These are phyloP conservation scores for Sebastes matsubarae DNA, from an alignment of 2,797 vertebrate species.

Conservation along the genomic window DNA sequence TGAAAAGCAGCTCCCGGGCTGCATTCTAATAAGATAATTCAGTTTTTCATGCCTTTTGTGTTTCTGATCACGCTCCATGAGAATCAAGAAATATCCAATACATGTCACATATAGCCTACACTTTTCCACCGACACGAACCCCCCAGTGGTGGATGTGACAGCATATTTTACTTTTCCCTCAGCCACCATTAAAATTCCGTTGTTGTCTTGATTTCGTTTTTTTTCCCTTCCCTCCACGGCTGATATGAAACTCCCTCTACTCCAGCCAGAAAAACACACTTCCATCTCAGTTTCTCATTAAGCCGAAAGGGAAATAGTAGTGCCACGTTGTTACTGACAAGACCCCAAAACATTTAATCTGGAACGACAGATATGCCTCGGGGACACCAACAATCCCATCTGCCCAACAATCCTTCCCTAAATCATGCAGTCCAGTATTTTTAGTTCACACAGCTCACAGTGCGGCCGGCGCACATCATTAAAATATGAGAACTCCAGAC, in stretches of 20 bases:
- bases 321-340: constrained; percentile 25
- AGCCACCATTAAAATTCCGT: constrained; percentile 26
- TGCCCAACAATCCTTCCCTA: constrained; percentile 11
- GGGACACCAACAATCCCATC: constrained; percentile 27
- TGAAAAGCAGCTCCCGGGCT: constrained; percentile 20
- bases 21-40: constrained; percentile 19
- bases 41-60: constrained; percentile 13
- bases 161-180: constrained; percentile 5
- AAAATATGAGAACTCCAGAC: constrained; percentile 32
- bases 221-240: neutral
- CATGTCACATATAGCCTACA: neutral
- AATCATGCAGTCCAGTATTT: constrained; percentile 21
- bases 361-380: constrained; percentile 14
- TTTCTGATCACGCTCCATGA: constrained; percentile 16
- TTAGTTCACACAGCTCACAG: constrained; percentile 19
- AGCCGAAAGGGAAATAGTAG: constrained; percentile 13
- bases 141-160: neutral
- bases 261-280: neutral
- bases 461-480: constrained; percentile 12
- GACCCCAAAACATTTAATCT: constrained; percentile 23
- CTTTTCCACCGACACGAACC: neutral
- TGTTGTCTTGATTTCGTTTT: constrained; percentile 8
- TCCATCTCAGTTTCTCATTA: constrained; percentile 26
- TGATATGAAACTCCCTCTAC: neutral
- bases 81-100: neutral